Base-by-base conservation (phyloP, 2,113 vertebrate genomes). In the Channa maculata region DNA sequence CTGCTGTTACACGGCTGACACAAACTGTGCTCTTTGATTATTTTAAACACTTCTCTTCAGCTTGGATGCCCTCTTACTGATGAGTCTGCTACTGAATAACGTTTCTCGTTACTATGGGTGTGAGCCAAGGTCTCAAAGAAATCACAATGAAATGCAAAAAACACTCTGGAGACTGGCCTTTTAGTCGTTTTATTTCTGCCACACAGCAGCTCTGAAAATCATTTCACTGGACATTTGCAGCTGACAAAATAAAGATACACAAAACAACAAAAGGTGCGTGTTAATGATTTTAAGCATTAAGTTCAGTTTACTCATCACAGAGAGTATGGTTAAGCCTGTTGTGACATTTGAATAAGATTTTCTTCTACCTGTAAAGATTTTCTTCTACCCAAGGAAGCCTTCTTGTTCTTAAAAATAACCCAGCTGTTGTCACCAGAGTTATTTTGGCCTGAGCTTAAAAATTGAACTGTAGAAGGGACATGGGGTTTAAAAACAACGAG, bases 251-350 rank as follows among this genome's bases (percentile, higher is more conserved):
- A 5, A 41, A 64, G 65, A 53, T 36, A n/a, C 60, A n/a, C 41
- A 55, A 66, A 77, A 69, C 38, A 69, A 34, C 2, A 36, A 15
- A 54, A 44, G 38, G 0, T n/a, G 2, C 24, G 50, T 24, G 36
- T 61, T 34, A 46, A 4, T 49, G n/a, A 38, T 57, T 66, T 65
- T 54, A 61, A 24, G 24, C 11, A 38, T 61, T 3, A 50, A 45
- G n/a, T 64, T 69, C n/a, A 24, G 14, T 46, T 59, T 51, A 83
- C 74, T 83, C 71, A 48, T 76, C 83, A 76, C 34, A 76, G 77
- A 80, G 83, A 78, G 80, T 39, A 43, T 6, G 1, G 34, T 49
- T 24, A 52, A 49, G 7, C 1, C 11, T 1, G 0, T 57, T 15
- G 36, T 71, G 50, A 65, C 38, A 71, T 55, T 64, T 58, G 8